phyloP scores from a whole-genome alignment of 2,113 vertebrate genomes.

The Ctenodactylus gundi region DNA sequence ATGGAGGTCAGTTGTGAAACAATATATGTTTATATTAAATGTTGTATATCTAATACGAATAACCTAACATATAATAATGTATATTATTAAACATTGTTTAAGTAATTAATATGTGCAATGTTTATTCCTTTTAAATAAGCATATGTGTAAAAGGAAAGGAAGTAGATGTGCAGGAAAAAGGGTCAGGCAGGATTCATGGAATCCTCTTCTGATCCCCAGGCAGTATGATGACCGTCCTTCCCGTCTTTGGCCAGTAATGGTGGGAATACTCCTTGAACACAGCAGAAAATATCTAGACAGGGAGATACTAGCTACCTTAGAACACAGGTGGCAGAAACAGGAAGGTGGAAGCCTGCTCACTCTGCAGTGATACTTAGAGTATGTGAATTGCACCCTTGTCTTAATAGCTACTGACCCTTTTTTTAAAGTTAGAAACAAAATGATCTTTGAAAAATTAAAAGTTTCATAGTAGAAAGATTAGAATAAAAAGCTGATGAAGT shows the following conservation, averaged over 20 bases:
- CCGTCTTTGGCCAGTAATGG: not conserved
- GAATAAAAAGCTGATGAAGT: not conserved
- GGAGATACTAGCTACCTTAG: not conserved
- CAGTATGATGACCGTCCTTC: not conserved
- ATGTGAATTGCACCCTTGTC: not conserved
- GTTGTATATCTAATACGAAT: too few relatives aligned
- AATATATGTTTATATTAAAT: too few relatives aligned
- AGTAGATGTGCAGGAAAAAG: too few relatives aligned
- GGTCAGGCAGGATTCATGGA: not conserved
- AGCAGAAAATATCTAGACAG: not conserved
- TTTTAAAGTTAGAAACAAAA: not conserved
- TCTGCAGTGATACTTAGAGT: not conserved
- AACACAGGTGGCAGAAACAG: not conserved
- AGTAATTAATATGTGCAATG: too few relatives aligned
- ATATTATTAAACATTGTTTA: too few relatives aligned
- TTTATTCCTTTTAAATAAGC: too few relatives aligned
- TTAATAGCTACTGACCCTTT: not conserved
- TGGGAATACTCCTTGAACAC: not conserved
- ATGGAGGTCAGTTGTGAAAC: too few relatives aligned
- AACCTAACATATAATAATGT: too few relatives aligned
- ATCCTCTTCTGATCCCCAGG: not conserved
- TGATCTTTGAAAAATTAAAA: slow-evolving; percentile 25
- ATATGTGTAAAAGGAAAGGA: not conserved
- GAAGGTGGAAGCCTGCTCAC: not conserved
- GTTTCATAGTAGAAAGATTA: not conserved